phyloP scores from a whole-genome alignment of 2,888 invertebrate genomes.

The Melipona bicolor region DNA sequence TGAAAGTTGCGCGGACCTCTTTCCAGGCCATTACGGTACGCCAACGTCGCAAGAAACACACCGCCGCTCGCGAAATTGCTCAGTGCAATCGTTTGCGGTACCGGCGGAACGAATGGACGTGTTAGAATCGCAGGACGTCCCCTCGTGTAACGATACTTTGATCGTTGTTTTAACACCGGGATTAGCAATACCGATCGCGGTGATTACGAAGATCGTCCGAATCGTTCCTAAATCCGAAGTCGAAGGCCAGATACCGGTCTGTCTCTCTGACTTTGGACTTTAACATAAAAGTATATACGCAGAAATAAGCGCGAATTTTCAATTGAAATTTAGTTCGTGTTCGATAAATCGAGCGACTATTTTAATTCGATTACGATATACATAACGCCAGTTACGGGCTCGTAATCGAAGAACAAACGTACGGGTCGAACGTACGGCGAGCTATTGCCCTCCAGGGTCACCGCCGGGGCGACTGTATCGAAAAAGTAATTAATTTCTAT shows the following conservation, averaged over 20 bases:
- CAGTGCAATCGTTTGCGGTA: conserved; percentile 27
- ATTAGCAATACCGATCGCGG: conserved; percentile 15
- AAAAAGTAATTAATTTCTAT: conserved; percentile 18
- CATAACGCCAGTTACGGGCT: background rate
- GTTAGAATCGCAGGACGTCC: background rate
- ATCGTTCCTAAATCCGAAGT: background rate
- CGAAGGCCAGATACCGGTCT: too few species aligned
- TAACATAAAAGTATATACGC: background rate
- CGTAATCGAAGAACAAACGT: conserved; percentile 16
- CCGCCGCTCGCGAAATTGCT: conserved; percentile 21
- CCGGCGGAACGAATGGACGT: conserved; percentile 5
- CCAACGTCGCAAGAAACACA: conserved; percentile 29
- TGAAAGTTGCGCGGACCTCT: conserved; percentile 48
- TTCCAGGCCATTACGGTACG: conserved; percentile 43
- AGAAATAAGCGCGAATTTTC: too few species aligned
- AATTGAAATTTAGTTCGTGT: too few species aligned
- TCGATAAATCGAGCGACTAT: too few species aligned
- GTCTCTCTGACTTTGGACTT: too few species aligned
- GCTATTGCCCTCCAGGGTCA: background rate
- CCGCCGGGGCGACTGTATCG: background rate
- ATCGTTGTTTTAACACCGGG: conserved; percentile 15
- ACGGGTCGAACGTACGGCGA: background rate
- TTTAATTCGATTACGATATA: too few species aligned
- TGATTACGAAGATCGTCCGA: background rate
- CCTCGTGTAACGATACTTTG: conserved; percentile 29